A percentile compares a stretch with the other conserved stretches of the same genome.
Conservation (phyloP, 2,113 vertebrate genomes). For the Thryonomys swinderianus region DNA sequence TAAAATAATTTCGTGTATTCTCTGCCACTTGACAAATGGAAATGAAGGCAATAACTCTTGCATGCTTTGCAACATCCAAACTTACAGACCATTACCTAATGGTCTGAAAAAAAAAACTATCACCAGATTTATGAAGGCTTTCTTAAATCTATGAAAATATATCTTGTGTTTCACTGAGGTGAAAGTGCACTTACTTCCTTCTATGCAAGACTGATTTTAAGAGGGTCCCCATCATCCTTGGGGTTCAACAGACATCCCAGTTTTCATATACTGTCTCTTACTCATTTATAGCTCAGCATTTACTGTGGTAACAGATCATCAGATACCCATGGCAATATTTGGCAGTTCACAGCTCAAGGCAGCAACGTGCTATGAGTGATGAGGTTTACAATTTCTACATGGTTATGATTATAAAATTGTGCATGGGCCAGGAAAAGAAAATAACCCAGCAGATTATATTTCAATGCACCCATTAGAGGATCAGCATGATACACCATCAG, state of each 20-base stretch:
- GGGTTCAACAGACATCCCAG: neutral
- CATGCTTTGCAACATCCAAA: constrained; percentile 49
- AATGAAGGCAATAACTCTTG: constrained; percentile 59
- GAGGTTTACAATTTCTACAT: constrained; percentile 76
- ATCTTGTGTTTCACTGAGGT: constrained; percentile 45
- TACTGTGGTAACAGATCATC: constrained; percentile 73
- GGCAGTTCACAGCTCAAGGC: constrained; percentile 70
- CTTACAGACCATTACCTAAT: constrained; percentile 64
- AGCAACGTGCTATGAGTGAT: constrained; percentile 68
- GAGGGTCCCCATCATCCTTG: neutral
- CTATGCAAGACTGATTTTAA: constrained; percentile 66
- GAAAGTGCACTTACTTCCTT: constrained; percentile 58
- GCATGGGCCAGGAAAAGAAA: constrained; percentile 78
- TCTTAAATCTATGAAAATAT: constrained; percentile 46
- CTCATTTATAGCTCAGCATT: constrained; percentile 75
- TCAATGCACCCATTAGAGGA: constrained; percentile 78
- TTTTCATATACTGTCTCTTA: constrained; percentile 41
- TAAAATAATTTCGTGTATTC: constrained; percentile 65
- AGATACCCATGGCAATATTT: constrained; percentile 75
- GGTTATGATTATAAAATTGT: constrained; percentile 79
- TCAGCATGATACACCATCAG: constrained; percentile 74
- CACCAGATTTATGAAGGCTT: constrained; percentile 62
- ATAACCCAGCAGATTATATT: constrained; percentile 82
- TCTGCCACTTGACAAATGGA: constrained; percentile 52
- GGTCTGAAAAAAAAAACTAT: constrained; percentile 8